phyloP scores from a whole-genome alignment of 1,140 invertebrate species.

The Pachypeltis micranthus region DNA sequence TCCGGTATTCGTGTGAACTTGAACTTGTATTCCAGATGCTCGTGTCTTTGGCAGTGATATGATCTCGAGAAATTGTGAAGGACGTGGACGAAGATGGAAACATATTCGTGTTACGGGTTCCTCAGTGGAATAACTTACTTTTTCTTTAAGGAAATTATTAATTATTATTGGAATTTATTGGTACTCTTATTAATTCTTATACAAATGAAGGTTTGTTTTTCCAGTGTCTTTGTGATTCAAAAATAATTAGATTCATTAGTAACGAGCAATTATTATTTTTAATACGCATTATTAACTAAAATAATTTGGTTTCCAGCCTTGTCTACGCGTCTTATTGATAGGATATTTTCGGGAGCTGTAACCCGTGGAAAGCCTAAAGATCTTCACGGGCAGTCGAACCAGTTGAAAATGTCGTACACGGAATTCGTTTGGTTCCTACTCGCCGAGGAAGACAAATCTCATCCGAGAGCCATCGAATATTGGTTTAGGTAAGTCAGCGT shows the following conservation, averaged over 20 bases:
- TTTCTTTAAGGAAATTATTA: not conserved
- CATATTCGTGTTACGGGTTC: too few relatives aligned
- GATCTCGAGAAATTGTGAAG: too few relatives aligned
- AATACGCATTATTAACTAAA: not conserved
- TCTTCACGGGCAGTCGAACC: slow-evolving; percentile 31
- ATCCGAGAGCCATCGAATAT: slow-evolving; percentile 86
- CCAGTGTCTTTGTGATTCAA: too few relatives aligned
- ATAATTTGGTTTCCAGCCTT: slow-evolving; percentile 61
- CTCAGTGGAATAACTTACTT: not conserved
- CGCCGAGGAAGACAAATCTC: slow-evolving; percentile 95
- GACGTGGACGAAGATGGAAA: too few relatives aligned
- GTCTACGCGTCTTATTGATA: slow-evolving; percentile 87
- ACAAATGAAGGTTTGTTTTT: too few relatives aligned
- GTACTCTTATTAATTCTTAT: too few relatives aligned
- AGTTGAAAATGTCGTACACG: slow-evolving; percentile 85
- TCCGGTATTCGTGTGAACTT: too few relatives aligned
- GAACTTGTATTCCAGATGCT: too few relatives aligned
- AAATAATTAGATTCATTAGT: too few relatives aligned
- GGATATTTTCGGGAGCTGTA: slow-evolving; percentile 95
- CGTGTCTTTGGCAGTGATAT: too few relatives aligned
- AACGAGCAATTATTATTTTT: not conserved
- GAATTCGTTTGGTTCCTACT: slow-evolving; percentile 99
- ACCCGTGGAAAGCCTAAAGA: slow-evolving; percentile 51
- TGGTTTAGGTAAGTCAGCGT: slow-evolving; percentile 74
- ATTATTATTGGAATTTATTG: too few relatives aligned